Base-by-base conservation (phyloP, 2,888 invertebrate species). In the Orgyia antiqua region DNA sequence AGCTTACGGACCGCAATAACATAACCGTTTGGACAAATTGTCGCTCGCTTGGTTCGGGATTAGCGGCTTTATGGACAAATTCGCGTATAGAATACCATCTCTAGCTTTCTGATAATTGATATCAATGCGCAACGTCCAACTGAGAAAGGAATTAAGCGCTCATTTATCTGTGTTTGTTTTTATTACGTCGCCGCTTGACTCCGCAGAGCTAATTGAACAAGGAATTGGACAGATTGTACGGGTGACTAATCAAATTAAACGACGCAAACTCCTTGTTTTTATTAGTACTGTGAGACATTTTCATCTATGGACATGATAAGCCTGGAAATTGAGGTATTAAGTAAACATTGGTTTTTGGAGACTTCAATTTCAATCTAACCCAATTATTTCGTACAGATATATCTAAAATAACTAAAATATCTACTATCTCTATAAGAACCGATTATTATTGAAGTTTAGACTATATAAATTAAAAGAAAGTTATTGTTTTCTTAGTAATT, bases 1-100 rank as follows among this genome's bases (percentile, higher is more conserved):
- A 63, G 76, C 76, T 79, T 79, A 72, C 71, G 56, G 67, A 68
- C 79, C 77, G 80, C 79, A 80, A 78, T 84, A 83, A 84, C 83
- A 84, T 84, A 84, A 83, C 83, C 79, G 76, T 84, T 84, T 73
- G 69, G 71, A 80, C 82, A 82, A 83, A 84, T 83, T 80, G 83
- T 80, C 63, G 75, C 68, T 64, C 69, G 72, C 67, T 63, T 58
- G 67, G 67, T 59, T 55, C 61, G 55, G 79, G 80, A 83, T 84
- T 83, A 84, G 80, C 72, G 71, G 74, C 74, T 82, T 76, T 82
- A 79, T 79, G 69, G 73, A 68, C 78, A 79, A 74, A 73, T 76
- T 75, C 70, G 63, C 64, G 64, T 67, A 68, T 66, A 64, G 60
- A 68, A 65, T 64, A 62, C 57, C 57, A 62, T 63, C 66, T 57